Evolutionary conservation across 2,888 invertebrate genomes (phyloP).

Genomic region (Malacosoma neustria): DNA sequence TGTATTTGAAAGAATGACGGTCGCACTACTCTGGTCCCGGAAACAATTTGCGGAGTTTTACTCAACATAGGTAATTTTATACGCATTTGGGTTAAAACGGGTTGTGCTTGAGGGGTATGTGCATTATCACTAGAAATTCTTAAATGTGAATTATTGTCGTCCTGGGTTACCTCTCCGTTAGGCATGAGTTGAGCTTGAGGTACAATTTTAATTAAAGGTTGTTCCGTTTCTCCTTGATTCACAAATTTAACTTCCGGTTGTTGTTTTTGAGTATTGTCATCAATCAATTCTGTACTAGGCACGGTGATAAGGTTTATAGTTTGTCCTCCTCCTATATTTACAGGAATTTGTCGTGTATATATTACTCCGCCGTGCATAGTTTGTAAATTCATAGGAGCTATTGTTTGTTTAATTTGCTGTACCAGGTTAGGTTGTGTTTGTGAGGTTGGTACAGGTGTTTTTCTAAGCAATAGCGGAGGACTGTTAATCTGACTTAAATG

Average conservation of each 20-base stretch:
- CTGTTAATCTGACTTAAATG: constrained; percentile 49
- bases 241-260: constrained; percentile 32
- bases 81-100: constrained; percentile 69
- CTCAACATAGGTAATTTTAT: constrained; percentile 69
- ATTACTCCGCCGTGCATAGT: constrained; percentile 81
- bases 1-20: constrained; percentile 76
- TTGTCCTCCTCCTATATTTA: constrained; percentile 72
- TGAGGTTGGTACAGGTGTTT: constrained; percentile 37
- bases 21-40: constrained; percentile 72
- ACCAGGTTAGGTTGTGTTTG: constrained; percentile 50
- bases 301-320: constrained; percentile 75
- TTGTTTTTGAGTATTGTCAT: constrained; percentile 55
- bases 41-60: constrained; percentile 70
- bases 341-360: constrained; percentile 82
- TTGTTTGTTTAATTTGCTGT: constrained; percentile 66
- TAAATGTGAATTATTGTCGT: constrained; percentile 40
- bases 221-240: constrained; percentile 47
- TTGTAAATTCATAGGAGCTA: constrained; percentile 73
- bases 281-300: constrained; percentile 58
- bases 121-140: constrained; percentile 33
- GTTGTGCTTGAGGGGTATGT: constrained; percentile 43
- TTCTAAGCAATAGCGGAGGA: constrained; percentile 54
- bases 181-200: constrained; percentile 42
- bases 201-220: constrained; percentile 63
- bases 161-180: constrained; percentile 19